These are phyloP conservation scores for Agrotis ipsilon DNA, from an alignment of 2,888 invertebrate species.

Conservation along the genomic window DNA sequence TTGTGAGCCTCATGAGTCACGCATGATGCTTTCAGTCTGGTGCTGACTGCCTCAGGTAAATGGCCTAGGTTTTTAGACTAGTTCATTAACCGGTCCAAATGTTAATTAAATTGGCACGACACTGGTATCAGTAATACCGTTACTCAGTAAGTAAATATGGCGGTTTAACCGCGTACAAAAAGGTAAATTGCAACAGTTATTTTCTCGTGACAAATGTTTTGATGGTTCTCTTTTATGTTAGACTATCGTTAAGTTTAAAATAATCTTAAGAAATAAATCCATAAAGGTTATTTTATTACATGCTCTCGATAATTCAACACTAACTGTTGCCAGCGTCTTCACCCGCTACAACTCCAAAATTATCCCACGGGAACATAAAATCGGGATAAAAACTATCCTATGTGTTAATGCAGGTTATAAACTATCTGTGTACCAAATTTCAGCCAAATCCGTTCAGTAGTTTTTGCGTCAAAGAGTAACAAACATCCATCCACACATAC, in stretches of 20 bases:
- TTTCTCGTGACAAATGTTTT: constrained; percentile 34
- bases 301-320: constrained; percentile 15
- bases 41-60: constrained; percentile 35
- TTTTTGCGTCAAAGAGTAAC: no score
- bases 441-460: no score
- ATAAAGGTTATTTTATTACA: not conserved
- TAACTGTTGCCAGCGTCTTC: no score
- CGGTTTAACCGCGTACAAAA: constrained; percentile 24
- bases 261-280: constrained; percentile 4
- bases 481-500: no score
- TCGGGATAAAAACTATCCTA: no score
- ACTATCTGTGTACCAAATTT: no score
- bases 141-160: constrained; percentile 45
- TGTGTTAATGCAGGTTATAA: no score
- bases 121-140: constrained; percentile 58
- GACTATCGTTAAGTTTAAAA: constrained; percentile 1
- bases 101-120: constrained; percentile 56
- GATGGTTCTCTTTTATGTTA: constrained; percentile 1
- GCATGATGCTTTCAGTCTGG: constrained; percentile 23
- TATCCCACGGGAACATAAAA: no score
- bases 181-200: constrained; percentile 22
- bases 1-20: constrained; percentile 53
- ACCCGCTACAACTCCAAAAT: no score
- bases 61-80: constrained; percentile 53
- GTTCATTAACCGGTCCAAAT: constrained; percentile 54